Percentiles rank a stretch among this genome's conserved stretches.
Conservation (phyloP, 2,113 vertebrate species). For the Plestiodon gilberti region DNA sequence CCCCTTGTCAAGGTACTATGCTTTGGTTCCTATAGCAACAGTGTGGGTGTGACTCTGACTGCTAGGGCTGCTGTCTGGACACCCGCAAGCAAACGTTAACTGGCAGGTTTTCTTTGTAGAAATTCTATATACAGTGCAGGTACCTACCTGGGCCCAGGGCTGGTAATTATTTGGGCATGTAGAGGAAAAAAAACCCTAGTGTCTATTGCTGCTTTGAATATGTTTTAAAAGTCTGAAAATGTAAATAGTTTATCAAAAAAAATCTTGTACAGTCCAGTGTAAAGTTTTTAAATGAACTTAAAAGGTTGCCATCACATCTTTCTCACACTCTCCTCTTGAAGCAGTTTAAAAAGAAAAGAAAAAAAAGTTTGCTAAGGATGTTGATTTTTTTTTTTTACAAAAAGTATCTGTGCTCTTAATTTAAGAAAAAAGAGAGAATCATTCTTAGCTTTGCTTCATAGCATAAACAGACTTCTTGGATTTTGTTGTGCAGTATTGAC, state of each 20-base stretch:
- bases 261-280: constrained; percentile 99
- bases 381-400: constrained; percentile 66
- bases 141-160: constrained; percentile 92
- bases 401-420: constrained; percentile 70
- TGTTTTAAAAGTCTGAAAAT: constrained; percentile 99
- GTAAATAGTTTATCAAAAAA: constrained; percentile 99
- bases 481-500: constrained; percentile 99
- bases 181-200: constrained; percentile 87
- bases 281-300: constrained; percentile 99
- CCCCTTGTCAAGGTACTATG: constrained; percentile 90
- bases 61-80: constrained; percentile 77
- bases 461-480: constrained; percentile 94
- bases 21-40: constrained; percentile 92
- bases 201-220: constrained; percentile 99
- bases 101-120: constrained; percentile 87
- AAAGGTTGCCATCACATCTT: constrained; percentile 94
- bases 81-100: constrained; percentile 86
- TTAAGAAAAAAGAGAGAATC: constrained; percentile 68
- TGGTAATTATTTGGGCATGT: constrained; percentile 93
- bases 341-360: constrained; percentile 80
- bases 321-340: constrained; percentile 93
- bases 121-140: constrained; percentile 88
- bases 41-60: constrained; percentile 85
- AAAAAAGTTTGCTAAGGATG: constrained; percentile 91
- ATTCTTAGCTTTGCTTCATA: constrained; percentile 92